These are phyloP conservation scores for Philereme transversata DNA, from an alignment of 2,888 invertebrate genomes.

Conservation along the genomic window DNA sequence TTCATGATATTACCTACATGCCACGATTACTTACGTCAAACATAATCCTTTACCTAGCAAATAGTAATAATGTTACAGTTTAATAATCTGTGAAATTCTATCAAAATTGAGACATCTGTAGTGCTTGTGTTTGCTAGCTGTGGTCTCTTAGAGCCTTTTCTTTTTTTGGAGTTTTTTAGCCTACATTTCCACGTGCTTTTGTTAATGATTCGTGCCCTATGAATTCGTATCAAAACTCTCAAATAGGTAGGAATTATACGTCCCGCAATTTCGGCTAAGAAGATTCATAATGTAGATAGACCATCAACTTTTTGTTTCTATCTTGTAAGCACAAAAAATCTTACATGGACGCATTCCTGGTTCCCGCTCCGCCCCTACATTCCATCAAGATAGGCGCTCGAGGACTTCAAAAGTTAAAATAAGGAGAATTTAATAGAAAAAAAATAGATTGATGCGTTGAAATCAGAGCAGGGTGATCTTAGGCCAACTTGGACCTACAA, in stretches of 20 bases:
- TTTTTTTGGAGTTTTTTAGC: too few relatives aligned
- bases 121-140: too few relatives aligned
- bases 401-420: conserved; percentile 32
- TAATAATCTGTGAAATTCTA: background rate
- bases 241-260: background rate
- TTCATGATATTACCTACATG: conserved; percentile 42
- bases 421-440: conserved; percentile 44
- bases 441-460: conserved; percentile 42
- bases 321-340: conserved; percentile 46
- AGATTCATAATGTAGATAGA: background rate
- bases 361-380: conserved; percentile 55
- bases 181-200: too few relatives aligned
- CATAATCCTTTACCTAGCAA: conserved; percentile 40
- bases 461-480: conserved; percentile 13
- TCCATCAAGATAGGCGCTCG: conserved; percentile 50
- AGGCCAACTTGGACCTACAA: too few relatives aligned
- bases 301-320: conserved; percentile 35
- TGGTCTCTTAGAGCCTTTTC: too few relatives aligned
- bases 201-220: too few relatives aligned
- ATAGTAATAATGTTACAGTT: too few relatives aligned
- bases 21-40: conserved; percentile 47
- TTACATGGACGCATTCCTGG: conserved; percentile 50
- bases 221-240: too few relatives aligned
- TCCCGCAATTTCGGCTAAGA: conserved; percentile 6
- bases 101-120: too few relatives aligned